These are phyloP conservation scores for Matsumurasca onukii DNA, from an alignment of 1,140 invertebrate genomes.

Conservation along the genomic window DNA sequence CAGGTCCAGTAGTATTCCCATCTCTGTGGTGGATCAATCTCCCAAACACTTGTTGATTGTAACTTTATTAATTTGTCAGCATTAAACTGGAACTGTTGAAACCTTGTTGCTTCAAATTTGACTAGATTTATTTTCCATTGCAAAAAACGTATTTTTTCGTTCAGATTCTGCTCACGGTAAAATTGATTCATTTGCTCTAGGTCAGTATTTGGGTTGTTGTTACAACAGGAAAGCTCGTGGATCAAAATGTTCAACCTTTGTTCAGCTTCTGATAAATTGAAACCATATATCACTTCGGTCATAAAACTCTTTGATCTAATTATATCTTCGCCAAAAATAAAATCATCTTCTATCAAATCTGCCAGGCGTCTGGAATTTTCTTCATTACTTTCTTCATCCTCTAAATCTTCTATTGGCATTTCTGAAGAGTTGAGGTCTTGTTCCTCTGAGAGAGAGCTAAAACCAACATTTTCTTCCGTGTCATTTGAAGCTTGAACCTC, in stretches of 20 bases:
- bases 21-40: not conserved
- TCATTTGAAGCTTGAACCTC: not conserved
- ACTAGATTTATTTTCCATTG: not conserved
- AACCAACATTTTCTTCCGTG: too few relatives aligned
- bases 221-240: not conserved
- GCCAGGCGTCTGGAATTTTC: constrained; percentile 62
- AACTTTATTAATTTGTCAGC: not conserved
- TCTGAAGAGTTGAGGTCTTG: not conserved
- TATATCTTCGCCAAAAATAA: not conserved
- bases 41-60: not conserved
- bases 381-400: constrained; percentile 50
- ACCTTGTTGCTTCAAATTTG: not conserved
- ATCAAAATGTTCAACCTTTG: not conserved
- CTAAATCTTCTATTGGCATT: constrained; percentile 49
- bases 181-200: not conserved
- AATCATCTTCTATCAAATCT: constrained; percentile 41
- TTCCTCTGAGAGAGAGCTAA: too few relatives aligned
- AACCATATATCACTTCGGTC: not conserved
- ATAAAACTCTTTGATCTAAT: not conserved
- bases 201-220: not conserved
- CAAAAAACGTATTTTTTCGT: not conserved
- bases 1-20: constrained; percentile 14
- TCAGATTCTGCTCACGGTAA: not conserved
- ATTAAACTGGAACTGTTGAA: not conserved
- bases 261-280: not conserved